Percentiles rank a stretch among this genome's conserved stretches.
These are phyloP conservation scores for Sinosuthora webbiana DNA, from an alignment of 2,113 vertebrate species.

Conservation along the genomic window DNA sequence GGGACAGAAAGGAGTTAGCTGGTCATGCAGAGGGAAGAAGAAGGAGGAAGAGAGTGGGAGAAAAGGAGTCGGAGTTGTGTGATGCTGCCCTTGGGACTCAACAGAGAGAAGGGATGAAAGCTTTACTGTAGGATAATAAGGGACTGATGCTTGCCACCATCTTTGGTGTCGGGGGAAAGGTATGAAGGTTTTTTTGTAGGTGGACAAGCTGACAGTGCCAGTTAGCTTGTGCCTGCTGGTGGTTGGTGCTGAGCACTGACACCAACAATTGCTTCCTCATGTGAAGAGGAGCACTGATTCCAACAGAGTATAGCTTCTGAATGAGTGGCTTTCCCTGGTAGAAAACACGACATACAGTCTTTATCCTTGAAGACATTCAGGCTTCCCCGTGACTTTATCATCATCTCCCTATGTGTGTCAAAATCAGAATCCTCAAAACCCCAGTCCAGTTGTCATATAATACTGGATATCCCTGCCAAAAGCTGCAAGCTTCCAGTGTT, in stretches of 20 bases:
- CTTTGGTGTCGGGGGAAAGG: neutral
- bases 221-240: neutral
- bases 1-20: neutral
- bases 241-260: neutral
- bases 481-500: neutral
- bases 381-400: neutral
- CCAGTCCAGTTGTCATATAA: neutral
- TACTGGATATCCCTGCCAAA: neutral
- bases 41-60: neutral
- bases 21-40: neutral
- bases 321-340: neutral
- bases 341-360: neutral
- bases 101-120: neutral
- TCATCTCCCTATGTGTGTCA: rapidly evolving
- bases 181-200: neutral
- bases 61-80: neutral
- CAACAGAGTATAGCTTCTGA: neutral
- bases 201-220: neutral
- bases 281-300: neutral
- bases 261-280: neutral
- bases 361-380: neutral
- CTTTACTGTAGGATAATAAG: neutral
- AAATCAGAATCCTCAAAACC: neutral
- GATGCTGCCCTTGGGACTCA: neutral
- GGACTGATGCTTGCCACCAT: neutral